phyloP scores from a whole-genome alignment of 2,888 invertebrate species.

The Zaprionus lineosus region DNA sequence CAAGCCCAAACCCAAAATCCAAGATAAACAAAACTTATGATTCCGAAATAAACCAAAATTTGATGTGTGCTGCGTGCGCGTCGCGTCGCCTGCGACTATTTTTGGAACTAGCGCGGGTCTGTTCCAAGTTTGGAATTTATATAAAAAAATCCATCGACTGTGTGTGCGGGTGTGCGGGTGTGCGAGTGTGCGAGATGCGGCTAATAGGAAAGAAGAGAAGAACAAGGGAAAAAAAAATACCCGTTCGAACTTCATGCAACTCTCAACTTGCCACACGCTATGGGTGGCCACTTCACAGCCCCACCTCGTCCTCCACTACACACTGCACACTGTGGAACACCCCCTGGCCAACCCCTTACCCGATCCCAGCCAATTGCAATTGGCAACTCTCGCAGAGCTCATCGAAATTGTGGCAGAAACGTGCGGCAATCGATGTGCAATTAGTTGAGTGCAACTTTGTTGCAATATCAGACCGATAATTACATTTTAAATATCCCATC shows the following conservation, averaged over 20 bases:
- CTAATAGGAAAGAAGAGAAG: no score
- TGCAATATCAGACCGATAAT: conserved; percentile 19
- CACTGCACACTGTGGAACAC: no score
- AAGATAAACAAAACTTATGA: conserved; percentile 75
- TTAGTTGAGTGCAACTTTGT: conserved; percentile 20
- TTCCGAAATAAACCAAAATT: conserved; percentile 72
- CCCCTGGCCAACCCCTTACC: no score
- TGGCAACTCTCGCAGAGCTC: conserved; percentile 13
- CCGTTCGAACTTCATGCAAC: no score
- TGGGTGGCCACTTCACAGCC: conserved; percentile 21
- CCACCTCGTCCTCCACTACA: no score
- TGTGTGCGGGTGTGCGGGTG: not conserved
- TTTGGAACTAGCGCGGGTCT: conserved; percentile 36
- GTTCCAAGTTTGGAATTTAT: conserved; percentile 35
- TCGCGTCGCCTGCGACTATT: conserved; percentile 49
- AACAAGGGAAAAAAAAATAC: no score
- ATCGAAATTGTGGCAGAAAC: conserved; percentile 18
- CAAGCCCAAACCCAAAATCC: conserved; percentile 27
- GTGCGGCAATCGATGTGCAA: conserved; percentile 14
- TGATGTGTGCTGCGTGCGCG: conserved; percentile 52
- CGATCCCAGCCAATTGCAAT: not conserved
- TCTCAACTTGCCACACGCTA: conserved; percentile 4
- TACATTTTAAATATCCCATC: conserved; percentile 20
- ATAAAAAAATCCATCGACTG: not conserved
- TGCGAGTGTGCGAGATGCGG: not conserved